Evolutionary conservation across 1,140 invertebrate genomes (phyloP).

Genomic region (Lepidostoma basale): DNA sequence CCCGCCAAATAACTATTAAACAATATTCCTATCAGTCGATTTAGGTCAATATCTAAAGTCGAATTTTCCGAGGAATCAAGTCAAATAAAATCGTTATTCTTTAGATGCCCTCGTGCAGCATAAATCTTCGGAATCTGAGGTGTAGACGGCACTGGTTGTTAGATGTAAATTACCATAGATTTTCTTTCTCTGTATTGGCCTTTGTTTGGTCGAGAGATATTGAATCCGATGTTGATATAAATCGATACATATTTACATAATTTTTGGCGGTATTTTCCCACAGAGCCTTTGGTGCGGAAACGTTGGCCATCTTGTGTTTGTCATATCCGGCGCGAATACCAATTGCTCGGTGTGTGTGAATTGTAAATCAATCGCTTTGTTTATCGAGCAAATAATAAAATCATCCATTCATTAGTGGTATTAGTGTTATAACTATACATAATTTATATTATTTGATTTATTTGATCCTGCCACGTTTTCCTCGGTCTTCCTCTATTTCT

Average conservation of each 20-base stretch:
- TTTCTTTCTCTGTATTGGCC: not conserved
- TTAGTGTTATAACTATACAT: not conserved
- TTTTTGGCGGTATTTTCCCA: conserved; percentile 27
- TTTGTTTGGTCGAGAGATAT: conserved; percentile 34
- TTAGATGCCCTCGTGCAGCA: too few species aligned
- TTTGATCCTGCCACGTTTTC: too few species aligned
- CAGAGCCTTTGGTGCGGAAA: conserved; percentile 12
- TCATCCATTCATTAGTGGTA: not conserved
- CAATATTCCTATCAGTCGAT: too few species aligned
- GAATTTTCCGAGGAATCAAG: too few species aligned
- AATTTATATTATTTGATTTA: too few species aligned
- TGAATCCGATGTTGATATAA: conserved; percentile 42
- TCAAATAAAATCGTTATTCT: too few species aligned
- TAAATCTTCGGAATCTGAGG: too few species aligned
- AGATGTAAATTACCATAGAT: conserved; percentile 11
- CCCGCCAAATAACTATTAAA: too few species aligned
- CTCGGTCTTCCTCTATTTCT: too few species aligned
- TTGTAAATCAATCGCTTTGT: conserved; percentile 1
- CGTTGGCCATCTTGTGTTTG: conserved; percentile 13
- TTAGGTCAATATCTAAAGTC: too few species aligned
- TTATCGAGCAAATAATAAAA: conserved; percentile 5
- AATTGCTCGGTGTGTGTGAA: not conserved
- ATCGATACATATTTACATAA: conserved; percentile 42
- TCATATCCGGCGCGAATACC: conserved; percentile 36
- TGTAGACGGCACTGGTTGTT: too few species aligned